Percentiles rank a stretch among this genome's conserved stretches.
phyloP scores from a whole-genome alignment of 1,140 invertebrate species.

The Microplitis demolitor region DNA sequence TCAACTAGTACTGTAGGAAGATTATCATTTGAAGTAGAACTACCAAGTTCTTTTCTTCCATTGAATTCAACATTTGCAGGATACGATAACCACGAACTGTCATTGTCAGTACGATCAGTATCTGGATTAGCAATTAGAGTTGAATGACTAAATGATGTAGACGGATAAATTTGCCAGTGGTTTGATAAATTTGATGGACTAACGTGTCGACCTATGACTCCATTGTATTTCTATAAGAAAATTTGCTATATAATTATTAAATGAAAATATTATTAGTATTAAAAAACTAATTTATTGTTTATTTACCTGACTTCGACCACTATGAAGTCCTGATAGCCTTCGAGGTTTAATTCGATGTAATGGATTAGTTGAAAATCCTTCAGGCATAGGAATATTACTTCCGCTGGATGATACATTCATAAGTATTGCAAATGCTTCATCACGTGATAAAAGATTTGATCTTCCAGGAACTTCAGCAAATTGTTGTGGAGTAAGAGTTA shows the following conservation, averaged over 20 bases:
- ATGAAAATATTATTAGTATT: background rate
- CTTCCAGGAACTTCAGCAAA: constrained; percentile 79
- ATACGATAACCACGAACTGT: constrained; percentile 3
- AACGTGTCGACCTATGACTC: background rate
- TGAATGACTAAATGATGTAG: background rate
- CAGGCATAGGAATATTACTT: constrained; percentile 70
- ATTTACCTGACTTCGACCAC: constrained; percentile 4
- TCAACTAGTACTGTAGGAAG: constrained; percentile 5
- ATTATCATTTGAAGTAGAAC: constrained; percentile 3
- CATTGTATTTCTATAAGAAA: background rate
- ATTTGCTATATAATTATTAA: background rate
- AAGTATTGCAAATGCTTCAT: constrained; percentile 79
- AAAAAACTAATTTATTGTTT: constrained; percentile 18
- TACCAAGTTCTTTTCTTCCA: background rate
- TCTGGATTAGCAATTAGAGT: background rate
- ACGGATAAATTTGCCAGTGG: background rate
- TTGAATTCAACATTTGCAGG: background rate
- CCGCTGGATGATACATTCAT: constrained; percentile 77
- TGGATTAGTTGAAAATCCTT: constrained; percentile 67
- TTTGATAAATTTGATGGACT: background rate
- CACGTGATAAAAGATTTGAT: constrained; percentile 71
- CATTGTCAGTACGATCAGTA: background rate
- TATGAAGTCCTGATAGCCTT: constrained; percentile 37
- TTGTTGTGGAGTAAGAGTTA: constrained; percentile 77
- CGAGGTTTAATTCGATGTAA: constrained; percentile 30